Percentiles rank a stretch among this genome's conserved stretches.
Conservation (phyloP, 2,888 invertebrate species). For the Dasysyrphus albostriatus region DNA sequence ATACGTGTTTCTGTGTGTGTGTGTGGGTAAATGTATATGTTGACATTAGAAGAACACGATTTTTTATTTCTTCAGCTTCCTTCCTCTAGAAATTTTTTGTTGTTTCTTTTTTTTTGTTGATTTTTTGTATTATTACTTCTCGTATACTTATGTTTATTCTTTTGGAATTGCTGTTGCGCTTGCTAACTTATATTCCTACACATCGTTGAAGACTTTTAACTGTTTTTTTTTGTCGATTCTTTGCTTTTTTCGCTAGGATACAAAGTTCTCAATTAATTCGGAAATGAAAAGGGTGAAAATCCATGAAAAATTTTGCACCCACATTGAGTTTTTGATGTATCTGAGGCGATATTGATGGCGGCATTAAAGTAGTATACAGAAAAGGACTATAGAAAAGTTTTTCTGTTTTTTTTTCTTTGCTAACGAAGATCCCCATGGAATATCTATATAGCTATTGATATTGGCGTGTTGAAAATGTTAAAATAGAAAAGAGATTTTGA, state of each 20-base stretch:
- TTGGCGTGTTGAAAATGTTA: slow-evolving; percentile 19
- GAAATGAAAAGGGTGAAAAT: slow-evolving; percentile 69
- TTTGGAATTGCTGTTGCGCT: slow-evolving; percentile 62
- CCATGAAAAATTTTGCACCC: slow-evolving; percentile 55
- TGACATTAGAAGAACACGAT: slow-evolving; percentile 72
- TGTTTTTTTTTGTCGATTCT: not conserved
- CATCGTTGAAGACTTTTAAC: slow-evolving; percentile 26
- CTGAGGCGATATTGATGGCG: slow-evolving; percentile 20
- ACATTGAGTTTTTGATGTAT: slow-evolving; percentile 25
- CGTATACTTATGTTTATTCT: slow-evolving; percentile 55
- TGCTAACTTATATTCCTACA: slow-evolving; percentile 31
- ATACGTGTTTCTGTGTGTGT: not conserved
- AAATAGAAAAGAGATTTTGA: slow-evolving; percentile 10
- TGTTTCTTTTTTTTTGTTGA: slow-evolving; percentile 9
- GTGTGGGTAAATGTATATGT: slow-evolving; percentile 29
- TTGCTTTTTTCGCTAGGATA: slow-evolving; percentile 29
- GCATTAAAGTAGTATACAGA: not conserved
- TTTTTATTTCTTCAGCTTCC: slow-evolving; percentile 61
- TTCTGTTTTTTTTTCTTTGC: slow-evolving; percentile 12
- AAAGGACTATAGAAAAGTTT: slow-evolving; percentile 15
- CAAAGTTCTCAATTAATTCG: slow-evolving; percentile 71
- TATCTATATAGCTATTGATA: slow-evolving; percentile 10
- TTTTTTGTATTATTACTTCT: slow-evolving; percentile 39
- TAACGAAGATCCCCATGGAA: slow-evolving; percentile 57
- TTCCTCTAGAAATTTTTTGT: slow-evolving; percentile 32